phyloP scores from a whole-genome alignment of 2,113 vertebrate species.

The Oenanthe oenanthe region DNA sequence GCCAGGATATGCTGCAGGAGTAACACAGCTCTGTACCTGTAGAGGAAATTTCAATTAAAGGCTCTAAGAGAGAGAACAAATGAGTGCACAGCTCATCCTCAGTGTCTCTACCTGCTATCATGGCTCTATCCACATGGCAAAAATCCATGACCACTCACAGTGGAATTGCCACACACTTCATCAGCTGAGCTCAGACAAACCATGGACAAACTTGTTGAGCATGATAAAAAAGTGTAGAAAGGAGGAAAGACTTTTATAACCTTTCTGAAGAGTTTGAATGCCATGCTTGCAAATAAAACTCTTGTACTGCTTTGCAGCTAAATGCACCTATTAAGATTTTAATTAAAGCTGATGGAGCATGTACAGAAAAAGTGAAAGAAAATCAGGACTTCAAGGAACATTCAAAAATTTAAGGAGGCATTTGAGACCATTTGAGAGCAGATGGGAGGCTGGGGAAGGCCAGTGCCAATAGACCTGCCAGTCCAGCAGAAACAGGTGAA shows the following conservation, averaged over 20 bases:
- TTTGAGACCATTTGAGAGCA: neutral
- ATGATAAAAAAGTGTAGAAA: accelerated
- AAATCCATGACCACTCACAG: accelerated
- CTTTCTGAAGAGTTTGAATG: neutral
- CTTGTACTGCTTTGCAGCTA: neutral
- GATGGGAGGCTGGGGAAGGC: neutral
- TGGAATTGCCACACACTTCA: neutral
- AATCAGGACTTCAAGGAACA: neutral
- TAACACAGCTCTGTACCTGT: neutral
- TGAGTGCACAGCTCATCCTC: neutral
- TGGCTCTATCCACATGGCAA: neutral
- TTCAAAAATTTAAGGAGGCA: neutral
- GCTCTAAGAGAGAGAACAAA: neutral
- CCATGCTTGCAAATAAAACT: neutral
- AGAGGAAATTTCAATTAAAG: neutral
- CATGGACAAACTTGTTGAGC: neutral
- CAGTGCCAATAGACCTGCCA: neutral
- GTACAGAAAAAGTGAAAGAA: neutral
- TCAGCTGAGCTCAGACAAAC: neutral
- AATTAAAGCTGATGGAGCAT: neutral
- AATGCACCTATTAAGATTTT: neutral
- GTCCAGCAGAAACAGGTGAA: neutral
- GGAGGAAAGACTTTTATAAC: neutral
- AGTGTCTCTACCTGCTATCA: neutral
- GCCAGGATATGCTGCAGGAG: neutral